A percentile compares a stretch with the other conserved stretches of the same genome.
Evolutionary conservation across 2,888 invertebrate species (phyloP).

Genomic region (Lissonota sp.): DNA sequence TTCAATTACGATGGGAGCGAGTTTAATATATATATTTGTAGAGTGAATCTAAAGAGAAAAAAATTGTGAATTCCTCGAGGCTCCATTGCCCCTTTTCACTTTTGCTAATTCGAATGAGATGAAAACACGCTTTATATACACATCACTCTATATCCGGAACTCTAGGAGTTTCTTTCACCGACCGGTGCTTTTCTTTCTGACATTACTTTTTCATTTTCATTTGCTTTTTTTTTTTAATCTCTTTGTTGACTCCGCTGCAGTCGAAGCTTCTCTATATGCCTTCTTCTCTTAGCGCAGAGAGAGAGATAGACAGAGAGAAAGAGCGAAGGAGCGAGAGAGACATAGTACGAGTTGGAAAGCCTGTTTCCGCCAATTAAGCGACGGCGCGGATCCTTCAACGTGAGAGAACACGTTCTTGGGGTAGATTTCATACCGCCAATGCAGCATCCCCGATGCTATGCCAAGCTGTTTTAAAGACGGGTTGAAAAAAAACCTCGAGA

Average conservation of each 20-base stretch:
- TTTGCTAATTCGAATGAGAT: conserved; percentile 37
- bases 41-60: conserved; percentile 20
- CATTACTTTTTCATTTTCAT: background rate
- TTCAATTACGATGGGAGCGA: conserved; percentile 14
- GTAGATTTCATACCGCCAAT: conserved; percentile 36
- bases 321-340: conserved; percentile 17
- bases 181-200: conserved; percentile 25
- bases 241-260: conserved; percentile 7
- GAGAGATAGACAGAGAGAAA: background rate
- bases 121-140: conserved; percentile 19
- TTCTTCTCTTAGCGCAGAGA: background rate
- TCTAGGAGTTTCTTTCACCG: conserved; percentile 39
- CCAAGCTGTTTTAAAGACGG: conserved; percentile 34
- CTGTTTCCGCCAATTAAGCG: conserved; percentile 53
- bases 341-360: conserved; percentile 24
- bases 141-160: conserved; percentile 21
- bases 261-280: conserved; percentile 12
- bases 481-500: background rate
- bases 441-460: conserved; percentile 44
- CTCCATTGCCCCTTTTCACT: background rate
- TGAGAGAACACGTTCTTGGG: conserved; percentile 16
- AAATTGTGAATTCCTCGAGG: conserved; percentile 19
- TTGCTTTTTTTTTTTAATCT: conserved; percentile 14
- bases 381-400: conserved; percentile 46
- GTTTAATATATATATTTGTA: background rate